Base-by-base conservation (phyloP, 2,888 invertebrate species). In the Agrotis exclamationis region DNA sequence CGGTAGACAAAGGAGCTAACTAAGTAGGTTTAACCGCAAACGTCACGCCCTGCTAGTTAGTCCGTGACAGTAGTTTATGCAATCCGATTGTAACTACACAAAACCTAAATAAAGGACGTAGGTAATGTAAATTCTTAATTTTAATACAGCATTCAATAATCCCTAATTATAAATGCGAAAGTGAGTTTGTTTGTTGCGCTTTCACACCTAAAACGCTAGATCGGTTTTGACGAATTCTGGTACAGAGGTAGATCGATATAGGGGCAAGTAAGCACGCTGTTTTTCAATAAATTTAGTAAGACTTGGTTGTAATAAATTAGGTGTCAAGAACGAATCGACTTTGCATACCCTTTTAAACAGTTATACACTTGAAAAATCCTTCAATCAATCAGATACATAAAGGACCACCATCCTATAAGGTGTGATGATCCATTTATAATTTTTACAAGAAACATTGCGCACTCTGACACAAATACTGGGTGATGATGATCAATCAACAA, bases 51-150 rank as follows among this genome's bases (percentile, higher is more conserved):
- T n/a, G 16, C 48, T 53, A 20, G 56, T 28, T 58, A 47, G 64
- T 59, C 66, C 79, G 74, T 84, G 85, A 86, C 85, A 63, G 48
- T 9, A 57, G 24, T 53, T 74, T 71, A 70, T 63, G 57, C 66
- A 84, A 83, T 53, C 63, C 53, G 48, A 51, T 82, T 83, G 45
- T 28, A 45, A 64, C 58, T 51, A 65, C 14, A 66, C 53, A 53
- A 79, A 54, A 58, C 57, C 7, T 22, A 24, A 58, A 60, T 69
- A 66, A 65, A 66, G 33, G 33, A 56, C 28, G 45, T 39, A 56
- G 22, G 28, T 33, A 33, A 9, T 33, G 5, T 33, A 7, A 33
- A 33, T 1, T 7, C 33, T 0, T 33, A 33, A 33, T n/a, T 33
- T 33, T 7, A 33, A 33, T 7, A 33, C 5, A 7, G 33, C 33